Percentiles rank a stretch among this genome's conserved stretches.
These are phyloP conservation scores for Mesorhabditis spiculigera DNA, from an alignment of 2,888 invertebrate species.

Conservation along the genomic window DNA sequence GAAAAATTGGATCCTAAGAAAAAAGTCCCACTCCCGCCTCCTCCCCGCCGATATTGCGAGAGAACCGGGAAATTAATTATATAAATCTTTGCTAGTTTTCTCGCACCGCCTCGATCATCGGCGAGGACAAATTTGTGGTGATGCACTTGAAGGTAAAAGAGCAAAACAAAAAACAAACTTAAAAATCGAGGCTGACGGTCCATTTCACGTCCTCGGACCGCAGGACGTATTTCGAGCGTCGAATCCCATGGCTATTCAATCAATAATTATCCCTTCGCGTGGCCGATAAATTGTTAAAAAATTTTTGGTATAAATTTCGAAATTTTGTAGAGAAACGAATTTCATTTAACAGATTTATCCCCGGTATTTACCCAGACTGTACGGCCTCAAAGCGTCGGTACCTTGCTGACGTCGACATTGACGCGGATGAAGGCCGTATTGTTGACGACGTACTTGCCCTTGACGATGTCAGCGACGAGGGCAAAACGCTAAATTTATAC, in stretches of 20 bases:
- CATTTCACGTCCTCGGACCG: background rate
- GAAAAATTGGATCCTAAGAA: too few relatives aligned
- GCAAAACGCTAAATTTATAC: background rate
- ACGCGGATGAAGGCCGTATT: conserved; percentile 5
- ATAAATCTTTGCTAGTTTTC: background rate
- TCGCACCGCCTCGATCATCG: background rate
- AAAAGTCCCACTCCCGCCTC: too few relatives aligned
- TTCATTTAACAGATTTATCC: too few relatives aligned
- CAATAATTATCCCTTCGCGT: background rate
- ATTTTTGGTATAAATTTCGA: too few relatives aligned
- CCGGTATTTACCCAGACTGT: background rate
- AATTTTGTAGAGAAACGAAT: too few relatives aligned
- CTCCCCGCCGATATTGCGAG: too few relatives aligned
- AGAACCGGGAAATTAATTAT: too few relatives aligned
- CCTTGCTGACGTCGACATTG: background rate
- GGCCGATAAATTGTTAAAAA: too few relatives aligned
- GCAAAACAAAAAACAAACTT: background rate
- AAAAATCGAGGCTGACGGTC: background rate
- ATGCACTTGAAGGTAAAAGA: background rate
- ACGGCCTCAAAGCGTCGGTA: background rate
- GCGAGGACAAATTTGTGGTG: background rate
- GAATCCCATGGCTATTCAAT: background rate
- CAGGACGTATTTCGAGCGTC: background rate
- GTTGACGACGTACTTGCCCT: conserved; percentile 4
- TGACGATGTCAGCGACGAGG: background rate